These are phyloP conservation scores for Exaiptasia diaphana DNA, from an alignment of 64 coral and sea anemone genomes.

Conservation along the genomic window DNA sequence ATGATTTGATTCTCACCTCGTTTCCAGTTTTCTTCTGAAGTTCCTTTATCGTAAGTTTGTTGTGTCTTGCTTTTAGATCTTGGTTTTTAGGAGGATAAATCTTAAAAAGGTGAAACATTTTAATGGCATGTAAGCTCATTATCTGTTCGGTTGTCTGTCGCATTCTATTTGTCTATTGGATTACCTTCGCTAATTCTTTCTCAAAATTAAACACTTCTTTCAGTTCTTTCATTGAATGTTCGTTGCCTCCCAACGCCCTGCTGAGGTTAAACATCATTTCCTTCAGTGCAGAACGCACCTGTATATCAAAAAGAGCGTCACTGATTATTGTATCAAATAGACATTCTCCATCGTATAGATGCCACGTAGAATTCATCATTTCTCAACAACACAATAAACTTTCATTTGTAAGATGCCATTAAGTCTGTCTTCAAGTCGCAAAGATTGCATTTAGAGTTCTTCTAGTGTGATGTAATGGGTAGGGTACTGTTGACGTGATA, in stretches of 20 bases:
- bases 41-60: slow-evolving; percentile 22
- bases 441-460: no score
- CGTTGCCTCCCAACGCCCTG: slow-evolving; percentile 1
- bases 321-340: background rate
- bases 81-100: no score
- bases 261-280: slow-evolving; percentile 46
- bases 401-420: no score
- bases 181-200: slow-evolving; percentile 34
- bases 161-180: no score
- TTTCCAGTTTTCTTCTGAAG: slow-evolving; percentile 40
- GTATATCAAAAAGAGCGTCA: background rate
- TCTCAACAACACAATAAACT: background rate
- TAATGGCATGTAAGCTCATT: no score
- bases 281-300: slow-evolving; percentile 41
- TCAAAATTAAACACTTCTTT: slow-evolving; percentile 38
- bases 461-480: no score
- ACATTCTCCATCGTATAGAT: background rate
- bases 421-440: no score
- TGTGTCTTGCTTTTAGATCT: background rate
- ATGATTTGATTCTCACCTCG: background rate
- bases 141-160: no score
- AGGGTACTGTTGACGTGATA: no score
- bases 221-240: slow-evolving; percentile 10
- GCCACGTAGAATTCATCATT: background rate
- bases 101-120: no score